Conservation (phyloP, 2,113 vertebrate species). For the Mystacornis crossleyi region DNA sequence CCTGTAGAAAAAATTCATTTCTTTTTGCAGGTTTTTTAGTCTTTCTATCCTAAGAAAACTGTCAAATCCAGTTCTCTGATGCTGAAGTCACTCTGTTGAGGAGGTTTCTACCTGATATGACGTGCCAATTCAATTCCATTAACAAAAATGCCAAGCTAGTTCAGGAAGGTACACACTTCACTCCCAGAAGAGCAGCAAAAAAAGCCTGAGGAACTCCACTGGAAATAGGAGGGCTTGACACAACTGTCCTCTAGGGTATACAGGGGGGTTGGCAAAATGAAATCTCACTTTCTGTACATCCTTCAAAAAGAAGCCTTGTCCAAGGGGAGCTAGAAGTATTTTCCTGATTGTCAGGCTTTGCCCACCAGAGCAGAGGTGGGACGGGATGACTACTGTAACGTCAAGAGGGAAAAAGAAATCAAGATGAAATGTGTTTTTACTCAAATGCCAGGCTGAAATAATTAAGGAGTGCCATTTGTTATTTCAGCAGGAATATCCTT, state of each 20-base stretch:
- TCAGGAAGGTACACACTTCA: neutral
- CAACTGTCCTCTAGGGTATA: neutral
- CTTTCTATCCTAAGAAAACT: neutral
- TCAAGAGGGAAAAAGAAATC: neutral
- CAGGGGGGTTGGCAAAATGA: accelerated
- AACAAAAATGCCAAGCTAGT: neutral
- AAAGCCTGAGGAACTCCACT: neutral
- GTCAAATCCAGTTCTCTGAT: neutral
- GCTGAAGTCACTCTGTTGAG: neutral
- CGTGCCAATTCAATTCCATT: neutral
- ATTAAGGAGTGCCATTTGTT: neutral
- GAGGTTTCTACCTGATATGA: neutral
- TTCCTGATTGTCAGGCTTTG: neutral
- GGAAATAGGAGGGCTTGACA: neutral
- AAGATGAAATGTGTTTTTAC: neutral
- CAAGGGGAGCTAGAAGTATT: neutral
- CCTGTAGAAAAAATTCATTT: neutral
- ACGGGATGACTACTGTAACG: neutral
- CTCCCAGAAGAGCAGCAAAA: accelerated
- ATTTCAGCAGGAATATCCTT: neutral
- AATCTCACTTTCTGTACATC: neutral
- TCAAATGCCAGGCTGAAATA: neutral
- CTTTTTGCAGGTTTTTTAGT: neutral
- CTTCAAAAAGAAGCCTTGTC: neutral
- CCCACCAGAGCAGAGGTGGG: neutral